Evolutionary conservation across 2,797 vertebrate species (phyloP).

Genomic region (Centropyge bicolor): DNA sequence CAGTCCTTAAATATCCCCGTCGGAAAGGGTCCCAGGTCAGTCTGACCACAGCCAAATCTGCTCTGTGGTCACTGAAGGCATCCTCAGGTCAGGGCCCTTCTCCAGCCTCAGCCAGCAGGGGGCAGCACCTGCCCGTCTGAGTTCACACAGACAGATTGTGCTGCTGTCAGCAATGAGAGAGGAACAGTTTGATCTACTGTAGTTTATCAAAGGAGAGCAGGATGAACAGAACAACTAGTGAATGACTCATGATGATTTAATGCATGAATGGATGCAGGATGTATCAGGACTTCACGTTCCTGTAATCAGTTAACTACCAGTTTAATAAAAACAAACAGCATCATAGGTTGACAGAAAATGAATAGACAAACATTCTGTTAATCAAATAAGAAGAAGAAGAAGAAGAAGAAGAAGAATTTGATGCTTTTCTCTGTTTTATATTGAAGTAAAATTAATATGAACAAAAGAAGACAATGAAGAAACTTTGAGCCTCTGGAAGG

Average conservation of each 20-base stretch:
- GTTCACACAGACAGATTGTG: not conserved
- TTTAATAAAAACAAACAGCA: too few species aligned
- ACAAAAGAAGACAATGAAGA: too few species aligned
- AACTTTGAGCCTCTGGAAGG: not conserved
- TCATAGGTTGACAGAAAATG: not conserved
- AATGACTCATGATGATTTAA: not conserved
- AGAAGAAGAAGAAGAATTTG: not conserved
- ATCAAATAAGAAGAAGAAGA: too few species aligned
- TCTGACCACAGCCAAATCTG: conserved; percentile 21
- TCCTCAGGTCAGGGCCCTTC: conserved; percentile 16
- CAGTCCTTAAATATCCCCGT: conserved; percentile 29
- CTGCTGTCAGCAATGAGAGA: not conserved
- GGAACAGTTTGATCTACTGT: too few species aligned
- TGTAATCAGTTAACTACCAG: not conserved
- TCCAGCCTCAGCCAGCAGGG: conserved; percentile 48
- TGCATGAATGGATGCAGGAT: not conserved
- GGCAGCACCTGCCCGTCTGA: conserved; percentile 21
- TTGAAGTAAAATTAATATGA: not conserved
- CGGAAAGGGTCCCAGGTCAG: conserved; percentile 33
- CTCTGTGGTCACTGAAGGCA: not conserved
- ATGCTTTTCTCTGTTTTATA: not conserved
- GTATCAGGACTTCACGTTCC: not conserved
- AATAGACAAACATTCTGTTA: not conserved
- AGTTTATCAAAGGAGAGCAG: not conserved
- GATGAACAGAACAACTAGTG: not conserved